Conservation (phyloP, 2,888 invertebrate species). For the Volucella inanis region DNA sequence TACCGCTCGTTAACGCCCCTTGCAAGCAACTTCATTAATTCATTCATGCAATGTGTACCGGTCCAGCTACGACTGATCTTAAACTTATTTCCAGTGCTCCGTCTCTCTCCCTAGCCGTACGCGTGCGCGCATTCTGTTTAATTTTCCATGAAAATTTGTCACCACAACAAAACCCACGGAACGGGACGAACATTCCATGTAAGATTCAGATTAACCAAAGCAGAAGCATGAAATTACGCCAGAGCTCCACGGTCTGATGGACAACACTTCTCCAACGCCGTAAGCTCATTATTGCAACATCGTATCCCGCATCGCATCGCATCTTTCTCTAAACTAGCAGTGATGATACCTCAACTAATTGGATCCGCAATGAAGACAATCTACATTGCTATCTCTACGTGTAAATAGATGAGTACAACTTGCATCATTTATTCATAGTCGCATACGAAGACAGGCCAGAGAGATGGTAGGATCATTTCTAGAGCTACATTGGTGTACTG, state of each 20-base stretch:
- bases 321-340: slow-evolving; percentile 9
- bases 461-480: slow-evolving; percentile 13
- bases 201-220: slow-evolving; percentile 45
- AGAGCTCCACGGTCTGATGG: slow-evolving; percentile 40
- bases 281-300: slow-evolving; percentile 41
- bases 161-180: slow-evolving; percentile 21
- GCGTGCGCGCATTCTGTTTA: slow-evolving; percentile 34
- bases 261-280: slow-evolving; percentile 6
- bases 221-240: slow-evolving; percentile 64
- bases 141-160: slow-evolving; percentile 66
- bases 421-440: slow-evolving; percentile 50
- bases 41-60: slow-evolving; percentile 26
- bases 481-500: not conserved
- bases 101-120: not conserved
- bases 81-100: slow-evolving; percentile 21
- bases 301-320: too few species aligned
- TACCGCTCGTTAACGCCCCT: slow-evolving; percentile 45
- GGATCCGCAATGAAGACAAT: slow-evolving; percentile 31
- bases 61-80: slow-evolving; percentile 5
- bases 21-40: slow-evolving; percentile 15
- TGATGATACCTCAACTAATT: slow-evolving; percentile 56
- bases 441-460: not conserved
- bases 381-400: slow-evolving; percentile 4
- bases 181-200: not conserved
- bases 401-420: not conserved